These are phyloP conservation scores for Macrophya annulata DNA, from an alignment of 2,888 invertebrate species.

Conservation along the genomic window DNA sequence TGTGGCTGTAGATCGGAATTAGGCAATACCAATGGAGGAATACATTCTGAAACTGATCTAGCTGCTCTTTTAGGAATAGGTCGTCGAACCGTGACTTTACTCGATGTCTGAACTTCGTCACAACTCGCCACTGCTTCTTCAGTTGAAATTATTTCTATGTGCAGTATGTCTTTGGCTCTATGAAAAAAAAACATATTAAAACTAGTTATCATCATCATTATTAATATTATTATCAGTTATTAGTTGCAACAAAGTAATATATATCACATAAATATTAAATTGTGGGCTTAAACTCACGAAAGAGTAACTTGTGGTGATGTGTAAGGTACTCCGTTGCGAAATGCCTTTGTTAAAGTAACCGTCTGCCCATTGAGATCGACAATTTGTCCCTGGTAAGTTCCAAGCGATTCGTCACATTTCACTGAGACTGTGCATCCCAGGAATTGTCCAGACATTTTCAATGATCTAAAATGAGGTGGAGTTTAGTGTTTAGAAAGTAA, in stretches of 20 bases:
- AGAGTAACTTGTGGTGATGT: constrained; percentile 84
- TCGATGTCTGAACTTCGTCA: constrained; percentile 76
- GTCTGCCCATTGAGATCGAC: constrained; percentile 86
- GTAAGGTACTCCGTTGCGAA: constrained; percentile 89
- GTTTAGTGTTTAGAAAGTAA: not conserved
- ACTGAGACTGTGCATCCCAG: constrained; percentile 91
- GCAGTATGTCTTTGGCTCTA: constrained; percentile 88
- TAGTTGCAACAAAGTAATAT: not conserved
- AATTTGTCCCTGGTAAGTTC: constrained; percentile 92
- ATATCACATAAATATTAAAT: constrained; percentile 36
- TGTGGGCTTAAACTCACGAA: constrained; percentile 79
- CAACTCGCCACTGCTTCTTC: constrained; percentile 78
- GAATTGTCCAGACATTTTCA: constrained; percentile 75
- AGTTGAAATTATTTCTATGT: constrained; percentile 88
- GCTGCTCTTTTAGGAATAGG: constrained; percentile 81
- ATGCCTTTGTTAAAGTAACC: constrained; percentile 90
- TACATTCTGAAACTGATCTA: constrained; percentile 79
- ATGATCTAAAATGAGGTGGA: not conserved
- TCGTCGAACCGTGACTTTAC: constrained; percentile 81
- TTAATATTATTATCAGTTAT: not conserved
- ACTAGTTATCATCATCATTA: not conserved
- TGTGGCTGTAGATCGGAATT: constrained; percentile 61
- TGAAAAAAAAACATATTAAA: not conserved
- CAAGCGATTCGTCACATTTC: constrained; percentile 88
- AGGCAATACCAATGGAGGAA: constrained; percentile 68